Evolutionary conservation across 2,797 vertebrate genomes (phyloP).

Genomic region (Carduelis carduelis): DNA sequence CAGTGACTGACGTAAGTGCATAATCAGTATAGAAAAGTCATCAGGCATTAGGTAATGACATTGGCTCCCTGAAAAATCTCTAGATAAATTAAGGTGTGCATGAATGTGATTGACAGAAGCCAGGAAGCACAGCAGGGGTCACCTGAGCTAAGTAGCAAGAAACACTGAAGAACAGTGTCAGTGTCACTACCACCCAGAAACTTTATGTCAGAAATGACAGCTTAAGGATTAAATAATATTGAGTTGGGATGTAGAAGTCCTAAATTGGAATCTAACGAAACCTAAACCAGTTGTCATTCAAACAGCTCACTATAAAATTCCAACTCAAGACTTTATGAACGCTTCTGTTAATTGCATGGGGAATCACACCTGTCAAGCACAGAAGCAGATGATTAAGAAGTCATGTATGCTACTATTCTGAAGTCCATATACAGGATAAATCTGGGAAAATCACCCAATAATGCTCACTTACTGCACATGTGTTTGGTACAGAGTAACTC

Average conservation of each 20-base stretch:
- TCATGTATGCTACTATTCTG: background rate
- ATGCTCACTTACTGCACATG: background rate
- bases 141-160: background rate
- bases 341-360: background rate
- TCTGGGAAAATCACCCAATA: rapidly evolving
- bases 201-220: background rate
- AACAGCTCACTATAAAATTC: background rate
- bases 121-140: background rate
- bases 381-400: background rate
- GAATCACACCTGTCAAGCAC: background rate
- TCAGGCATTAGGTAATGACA: background rate
- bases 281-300: background rate
- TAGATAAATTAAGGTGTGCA: background rate
- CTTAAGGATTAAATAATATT: background rate
- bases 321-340: background rate
- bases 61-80: background rate
- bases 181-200: background rate
- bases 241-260: background rate
- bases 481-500: background rate
- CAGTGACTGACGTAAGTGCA: background rate
- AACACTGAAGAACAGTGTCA: background rate
- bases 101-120: background rate
- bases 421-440: background rate
- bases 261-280: background rate
- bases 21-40: background rate